phyloP scores from a whole-genome alignment of 2,888 invertebrate species.

The Unio pictorum region DNA sequence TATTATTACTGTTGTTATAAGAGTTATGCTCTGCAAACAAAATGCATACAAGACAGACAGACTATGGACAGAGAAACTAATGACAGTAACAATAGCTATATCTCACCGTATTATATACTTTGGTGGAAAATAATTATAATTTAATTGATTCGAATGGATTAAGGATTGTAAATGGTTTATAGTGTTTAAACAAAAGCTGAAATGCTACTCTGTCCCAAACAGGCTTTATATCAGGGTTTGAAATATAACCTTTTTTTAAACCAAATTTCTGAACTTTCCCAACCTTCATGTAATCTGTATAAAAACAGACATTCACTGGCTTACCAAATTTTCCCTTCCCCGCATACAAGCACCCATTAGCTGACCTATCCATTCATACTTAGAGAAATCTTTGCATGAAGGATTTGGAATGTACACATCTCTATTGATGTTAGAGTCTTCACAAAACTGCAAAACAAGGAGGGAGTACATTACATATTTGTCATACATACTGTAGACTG shows the following conservation, averaged over 20 bases:
- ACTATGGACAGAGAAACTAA: too few relatives aligned
- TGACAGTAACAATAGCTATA: too few relatives aligned
- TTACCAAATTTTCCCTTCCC: conserved; percentile 68
- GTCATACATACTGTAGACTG: neutral
- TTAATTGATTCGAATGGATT: too few relatives aligned
- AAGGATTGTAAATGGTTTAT: too few relatives aligned
- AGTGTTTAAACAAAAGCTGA: too few relatives aligned
- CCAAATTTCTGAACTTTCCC: neutral
- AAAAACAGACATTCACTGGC: conserved; percentile 4
- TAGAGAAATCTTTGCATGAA: conserved; percentile 59
- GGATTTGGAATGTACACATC: conserved; percentile 69
- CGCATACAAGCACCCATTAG: conserved; percentile 71
- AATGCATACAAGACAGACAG: too few relatives aligned
- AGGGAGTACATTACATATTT: neutral
- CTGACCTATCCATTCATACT: conserved; percentile 70
- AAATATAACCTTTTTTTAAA: neutral
- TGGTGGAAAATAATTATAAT: too few relatives aligned
- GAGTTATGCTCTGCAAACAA: too few relatives aligned
- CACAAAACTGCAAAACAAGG: conserved; percentile 34
- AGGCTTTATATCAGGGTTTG: too few relatives aligned
- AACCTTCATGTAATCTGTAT: neutral
- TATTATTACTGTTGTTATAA: too few relatives aligned
- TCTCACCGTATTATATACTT: too few relatives aligned
- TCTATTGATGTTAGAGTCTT: conserved; percentile 62
- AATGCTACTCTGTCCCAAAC: too few relatives aligned